Conservation (phyloP, 2,113 vertebrate species). For the Gobiocypris rarus region DNA sequence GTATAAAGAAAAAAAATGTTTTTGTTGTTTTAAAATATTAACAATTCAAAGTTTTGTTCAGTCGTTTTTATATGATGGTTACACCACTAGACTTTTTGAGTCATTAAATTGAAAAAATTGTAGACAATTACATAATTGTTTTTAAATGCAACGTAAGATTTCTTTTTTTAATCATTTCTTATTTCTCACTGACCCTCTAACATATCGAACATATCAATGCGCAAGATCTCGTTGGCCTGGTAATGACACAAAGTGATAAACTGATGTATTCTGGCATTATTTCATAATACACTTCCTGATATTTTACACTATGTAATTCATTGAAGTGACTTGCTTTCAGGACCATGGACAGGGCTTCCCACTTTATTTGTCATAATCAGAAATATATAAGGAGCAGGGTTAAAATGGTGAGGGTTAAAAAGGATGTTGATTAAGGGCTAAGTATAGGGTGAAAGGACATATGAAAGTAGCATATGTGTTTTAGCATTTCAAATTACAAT, state of each 20-base stretch:
- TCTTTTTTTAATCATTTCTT: neutral
- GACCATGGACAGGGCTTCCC: slow-evolving; percentile 46
- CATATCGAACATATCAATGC: neutral
- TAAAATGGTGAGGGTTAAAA: neutral
- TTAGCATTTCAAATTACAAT: neutral
- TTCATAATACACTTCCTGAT: neutral
- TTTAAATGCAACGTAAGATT: neutral
- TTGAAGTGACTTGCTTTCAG: slow-evolving; percentile 40
- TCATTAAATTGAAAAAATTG: neutral
- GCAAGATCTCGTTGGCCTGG: neutral
- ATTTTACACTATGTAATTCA: neutral
- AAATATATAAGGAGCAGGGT: neutral
- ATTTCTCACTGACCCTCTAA: neutral
- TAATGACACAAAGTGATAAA: slow-evolving; percentile 3
- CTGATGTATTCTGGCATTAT: neutral
- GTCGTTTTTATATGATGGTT: neutral
- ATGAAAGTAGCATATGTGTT: neutral
- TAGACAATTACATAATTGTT: neutral
- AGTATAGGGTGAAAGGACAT: too few species aligned
- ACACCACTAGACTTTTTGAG: neutral
- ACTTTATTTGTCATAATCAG: neutral
- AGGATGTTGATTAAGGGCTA: too few species aligned
- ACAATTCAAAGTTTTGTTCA: neutral
- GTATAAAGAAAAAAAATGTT: neutral
- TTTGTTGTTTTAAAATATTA: neutral